A percentile compares a stretch with the other conserved stretches of the same genome.
Evolutionary conservation across 2,888 invertebrate genomes (phyloP).

Genomic region (Rhopalosiphum nymphaeae): DNA sequence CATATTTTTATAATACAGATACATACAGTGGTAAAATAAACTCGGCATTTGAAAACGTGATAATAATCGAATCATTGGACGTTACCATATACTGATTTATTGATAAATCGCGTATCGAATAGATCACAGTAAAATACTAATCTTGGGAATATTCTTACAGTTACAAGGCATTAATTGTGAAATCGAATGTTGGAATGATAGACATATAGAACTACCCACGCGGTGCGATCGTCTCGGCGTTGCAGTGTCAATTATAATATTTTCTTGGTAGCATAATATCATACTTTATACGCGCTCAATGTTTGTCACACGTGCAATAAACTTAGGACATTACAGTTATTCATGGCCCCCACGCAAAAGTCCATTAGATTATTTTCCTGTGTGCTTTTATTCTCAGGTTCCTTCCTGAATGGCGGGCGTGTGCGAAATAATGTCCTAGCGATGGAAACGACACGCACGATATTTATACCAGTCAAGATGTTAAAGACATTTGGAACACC

Average conservation of each 20-base stretch:
- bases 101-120: background rate
- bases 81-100: background rate
- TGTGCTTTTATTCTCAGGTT: slow-evolving; percentile 43
- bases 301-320: slow-evolving; percentile 61
- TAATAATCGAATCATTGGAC: background rate
- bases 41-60: background rate
- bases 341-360: slow-evolving; percentile 32
- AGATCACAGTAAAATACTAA: background rate
- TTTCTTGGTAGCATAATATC: background rate
- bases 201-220: background rate
- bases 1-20: background rate
- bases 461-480: slow-evolving; percentile 39
- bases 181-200: background rate
- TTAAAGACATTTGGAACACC: slow-evolving; percentile 57
- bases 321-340: slow-evolving; percentile 47
- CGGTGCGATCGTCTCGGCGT: background rate
- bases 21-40: background rate
- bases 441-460: slow-evolving; percentile 21
- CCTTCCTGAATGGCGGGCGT: background rate
- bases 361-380: slow-evolving; percentile 36
- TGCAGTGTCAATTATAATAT: slow-evolving; percentile 22
- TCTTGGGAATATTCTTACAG: background rate
- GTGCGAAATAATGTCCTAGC: slow-evolving; percentile 35
- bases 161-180: background rate
- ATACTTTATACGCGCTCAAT: slow-evolving; percentile 27